Percentiles rank a stretch among this genome's conserved stretches.
Conservation (phyloP, 2,113 vertebrate species). For the Chitala chitala region DNA sequence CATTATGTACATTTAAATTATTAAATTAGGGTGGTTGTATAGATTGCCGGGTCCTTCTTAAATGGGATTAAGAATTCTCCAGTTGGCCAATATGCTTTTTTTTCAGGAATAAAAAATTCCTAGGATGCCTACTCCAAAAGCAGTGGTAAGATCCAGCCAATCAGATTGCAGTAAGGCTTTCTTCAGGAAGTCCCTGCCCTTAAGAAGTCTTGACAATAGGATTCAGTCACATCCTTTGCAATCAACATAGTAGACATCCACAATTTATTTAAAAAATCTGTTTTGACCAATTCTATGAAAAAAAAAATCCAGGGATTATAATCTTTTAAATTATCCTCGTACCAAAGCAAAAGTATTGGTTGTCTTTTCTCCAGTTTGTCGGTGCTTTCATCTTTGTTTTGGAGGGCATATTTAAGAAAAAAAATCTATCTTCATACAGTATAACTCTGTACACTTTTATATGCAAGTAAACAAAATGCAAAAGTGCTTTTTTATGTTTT, state of each 20-base stretch:
- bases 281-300: constrained; percentile 34
- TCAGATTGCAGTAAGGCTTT: constrained; percentile 34
- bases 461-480: constrained; percentile 59
- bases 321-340: constrained; percentile 30
- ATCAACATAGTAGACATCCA: constrained; percentile 47
- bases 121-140: constrained; percentile 26
- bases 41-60: constrained; percentile 33
- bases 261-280: constrained; percentile 41
- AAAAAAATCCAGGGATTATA: constrained; percentile 24
- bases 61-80: constrained; percentile 29
- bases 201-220: constrained; percentile 20
- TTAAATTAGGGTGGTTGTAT: constrained; percentile 45
- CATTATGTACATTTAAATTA: constrained; percentile 62
- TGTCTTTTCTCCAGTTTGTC: constrained; percentile 22
- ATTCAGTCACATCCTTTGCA: constrained; percentile 31
- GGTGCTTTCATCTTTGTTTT: constrained; percentile 29
- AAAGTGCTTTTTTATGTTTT: constrained; percentile 52
- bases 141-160: constrained; percentile 39
- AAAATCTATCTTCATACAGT: constrained; percentile 35
- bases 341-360: constrained; percentile 14
- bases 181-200: constrained; percentile 33
- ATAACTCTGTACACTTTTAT: constrained; percentile 46
- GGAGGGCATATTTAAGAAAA: constrained; percentile 41
- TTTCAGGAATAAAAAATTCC: constrained; percentile 31
- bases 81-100: constrained; percentile 28